A percentile compares a stretch with the other conserved stretches of the same genome.
Conservation (phyloP, 1,140 invertebrate genomes). For the Archivesica marissinica region DNA sequence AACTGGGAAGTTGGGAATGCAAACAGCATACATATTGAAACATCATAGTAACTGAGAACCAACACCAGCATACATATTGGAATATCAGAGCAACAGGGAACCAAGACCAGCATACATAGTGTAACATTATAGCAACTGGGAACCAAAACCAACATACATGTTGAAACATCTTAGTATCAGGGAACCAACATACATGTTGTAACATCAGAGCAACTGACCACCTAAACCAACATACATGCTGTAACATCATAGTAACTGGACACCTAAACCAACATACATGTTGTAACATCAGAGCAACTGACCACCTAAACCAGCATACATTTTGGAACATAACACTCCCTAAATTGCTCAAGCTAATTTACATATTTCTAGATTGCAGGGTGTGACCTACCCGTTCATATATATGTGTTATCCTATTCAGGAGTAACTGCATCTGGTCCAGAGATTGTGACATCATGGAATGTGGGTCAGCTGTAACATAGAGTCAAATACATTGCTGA, state of each 20-base stretch:
- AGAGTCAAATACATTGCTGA: not conserved
- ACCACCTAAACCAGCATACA: not conserved
- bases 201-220: no score
- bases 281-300: not conserved
- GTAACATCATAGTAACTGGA: not conserved
- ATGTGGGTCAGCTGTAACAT: constrained; percentile 7
- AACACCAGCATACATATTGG: not conserved
- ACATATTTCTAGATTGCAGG: not conserved
- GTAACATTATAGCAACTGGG: no score
- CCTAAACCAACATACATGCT: no score
- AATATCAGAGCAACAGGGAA: not conserved
- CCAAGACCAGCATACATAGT: no score
- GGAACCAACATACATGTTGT: no score
- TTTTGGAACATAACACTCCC: not conserved
- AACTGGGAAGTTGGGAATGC: no score
- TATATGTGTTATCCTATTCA: not conserved
- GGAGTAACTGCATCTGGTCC: not conserved
- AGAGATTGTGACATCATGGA: constrained; percentile 2
- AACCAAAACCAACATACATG: no score
- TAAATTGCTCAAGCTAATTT: not conserved
- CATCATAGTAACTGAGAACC: not conserved
- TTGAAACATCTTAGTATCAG: no score
- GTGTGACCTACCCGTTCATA: not conserved
- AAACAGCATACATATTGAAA: no score
- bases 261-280: not conserved